Evolutionary conservation across 2,888 invertebrate species (phyloP).

Genomic region (Serrognathus titanus): DNA sequence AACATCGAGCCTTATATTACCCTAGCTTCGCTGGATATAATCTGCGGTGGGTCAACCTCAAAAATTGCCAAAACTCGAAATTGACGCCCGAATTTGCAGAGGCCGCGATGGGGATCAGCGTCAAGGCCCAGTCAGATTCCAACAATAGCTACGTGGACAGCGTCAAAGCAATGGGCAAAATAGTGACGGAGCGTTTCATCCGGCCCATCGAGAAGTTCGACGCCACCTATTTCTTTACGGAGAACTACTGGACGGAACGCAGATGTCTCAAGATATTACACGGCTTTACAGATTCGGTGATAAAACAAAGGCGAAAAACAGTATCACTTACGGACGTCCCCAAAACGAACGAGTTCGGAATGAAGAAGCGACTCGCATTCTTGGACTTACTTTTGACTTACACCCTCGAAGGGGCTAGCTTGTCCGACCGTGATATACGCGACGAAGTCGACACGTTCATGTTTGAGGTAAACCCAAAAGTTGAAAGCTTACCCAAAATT

Average conservation of each 20-base stretch:
- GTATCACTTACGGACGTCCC: constrained; percentile 18
- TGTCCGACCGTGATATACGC: constrained; percentile 59
- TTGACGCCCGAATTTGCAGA: constrained; percentile 52
- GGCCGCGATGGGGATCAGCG: constrained; percentile 76
- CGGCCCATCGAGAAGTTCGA: constrained; percentile 51
- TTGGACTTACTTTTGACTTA: constrained; percentile 60
- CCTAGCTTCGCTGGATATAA: constrained; percentile 35
- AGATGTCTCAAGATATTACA: constrained; percentile 50
- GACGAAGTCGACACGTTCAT: constrained; percentile 74
- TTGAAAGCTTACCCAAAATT: not conserved
- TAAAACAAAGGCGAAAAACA: constrained; percentile 48
- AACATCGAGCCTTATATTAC: constrained; percentile 36
- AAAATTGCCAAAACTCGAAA: not conserved
- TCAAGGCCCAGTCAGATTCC: constrained; percentile 66
- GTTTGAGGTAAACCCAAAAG: constrained; percentile 57
- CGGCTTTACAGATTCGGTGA: constrained; percentile 55
- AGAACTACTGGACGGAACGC: constrained; percentile 56
- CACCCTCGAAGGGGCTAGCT: constrained; percentile 56
- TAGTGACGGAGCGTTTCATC: constrained; percentile 31
- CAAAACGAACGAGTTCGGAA: constrained; percentile 53
- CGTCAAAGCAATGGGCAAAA: constrained; percentile 53
- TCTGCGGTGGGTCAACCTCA: constrained; percentile 32
- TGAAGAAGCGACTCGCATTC: constrained; percentile 63
- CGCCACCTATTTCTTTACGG: constrained; percentile 53
- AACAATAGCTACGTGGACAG: constrained; percentile 70